Conservation (phyloP, 2,888 invertebrate species). For the Meteorus cinctellus region DNA sequence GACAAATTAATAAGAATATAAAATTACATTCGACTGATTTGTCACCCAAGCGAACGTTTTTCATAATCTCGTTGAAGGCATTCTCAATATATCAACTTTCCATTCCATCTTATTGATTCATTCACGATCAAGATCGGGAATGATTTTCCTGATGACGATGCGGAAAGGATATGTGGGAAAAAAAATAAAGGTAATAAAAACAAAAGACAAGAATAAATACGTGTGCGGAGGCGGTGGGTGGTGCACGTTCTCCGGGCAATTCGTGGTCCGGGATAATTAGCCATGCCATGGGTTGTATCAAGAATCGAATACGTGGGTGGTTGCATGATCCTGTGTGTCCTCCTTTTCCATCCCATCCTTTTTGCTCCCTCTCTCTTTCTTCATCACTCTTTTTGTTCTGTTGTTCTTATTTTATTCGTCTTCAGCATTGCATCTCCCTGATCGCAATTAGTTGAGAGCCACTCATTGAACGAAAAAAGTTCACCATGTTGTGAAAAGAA, state of each 20-base stretch:
- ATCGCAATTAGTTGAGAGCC: slow-evolving; percentile 45
- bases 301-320: slow-evolving; percentile 55
- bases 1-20: too few species aligned
- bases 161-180: not conserved
- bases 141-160: not conserved
- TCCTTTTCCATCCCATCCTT: slow-evolving; percentile 33
- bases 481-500: not conserved
- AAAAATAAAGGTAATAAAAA: not conserved
- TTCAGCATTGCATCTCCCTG: slow-evolving; percentile 23
- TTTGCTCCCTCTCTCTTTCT: slow-evolving; percentile 28
- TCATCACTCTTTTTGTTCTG: slow-evolving; percentile 28
- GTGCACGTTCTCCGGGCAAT: slow-evolving; percentile 49
- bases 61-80: too few species aligned
- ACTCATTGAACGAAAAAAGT: slow-evolving; percentile 36
- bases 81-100: too few species aligned
- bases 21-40: too few species aligned
- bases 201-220: not conserved
- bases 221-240: slow-evolving; percentile 38
- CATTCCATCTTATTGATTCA: not conserved
- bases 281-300: slow-evolving; percentile 49
- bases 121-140: not conserved
- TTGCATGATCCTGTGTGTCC: slow-evolving; percentile 38
- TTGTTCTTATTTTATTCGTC: slow-evolving; percentile 19
- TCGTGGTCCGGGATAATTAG: slow-evolving; percentile 54
- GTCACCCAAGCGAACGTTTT: too few species aligned